Evolutionary conservation across 2,888 invertebrate species (phyloP).

Genomic region (Pseudococcus longispinus): DNA sequence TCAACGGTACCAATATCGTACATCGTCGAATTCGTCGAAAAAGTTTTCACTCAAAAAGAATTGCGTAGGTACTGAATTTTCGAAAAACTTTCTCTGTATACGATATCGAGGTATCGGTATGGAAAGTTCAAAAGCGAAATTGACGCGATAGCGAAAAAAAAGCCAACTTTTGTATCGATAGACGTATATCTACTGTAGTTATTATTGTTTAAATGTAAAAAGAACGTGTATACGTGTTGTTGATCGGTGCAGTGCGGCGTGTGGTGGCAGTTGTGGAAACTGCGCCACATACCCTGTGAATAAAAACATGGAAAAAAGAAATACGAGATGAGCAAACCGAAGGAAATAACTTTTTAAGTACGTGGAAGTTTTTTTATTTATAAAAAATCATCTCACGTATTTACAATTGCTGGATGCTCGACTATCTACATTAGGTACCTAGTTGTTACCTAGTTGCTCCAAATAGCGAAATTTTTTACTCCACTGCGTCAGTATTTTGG

Average conservation of each 20-base stretch:
- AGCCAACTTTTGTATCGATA: not conserved
- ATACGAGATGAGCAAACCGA: not conserved
- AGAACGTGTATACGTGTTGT: not conserved
- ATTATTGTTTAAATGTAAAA: slow-evolving; percentile 5
- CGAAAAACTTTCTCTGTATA: not conserved
- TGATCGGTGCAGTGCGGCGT: not conserved
- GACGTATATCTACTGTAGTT: not conserved
- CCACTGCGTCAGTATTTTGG: not conserved
- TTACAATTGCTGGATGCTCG: slow-evolving; percentile 12
- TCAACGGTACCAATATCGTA: not conserved
- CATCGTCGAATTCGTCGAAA: not conserved
- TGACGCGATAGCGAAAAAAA: not conserved
- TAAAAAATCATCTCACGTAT: slow-evolving; percentile 25
- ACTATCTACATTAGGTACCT: not conserved
- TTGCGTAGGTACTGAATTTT: not conserved
- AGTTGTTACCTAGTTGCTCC: not conserved
- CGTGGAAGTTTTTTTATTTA: not conserved
- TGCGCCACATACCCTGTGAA: not conserved
- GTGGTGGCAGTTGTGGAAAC: not conserved
- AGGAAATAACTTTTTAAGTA: slow-evolving; percentile 17
- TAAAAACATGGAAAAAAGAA: slow-evolving; percentile 21
- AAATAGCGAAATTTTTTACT: not conserved
- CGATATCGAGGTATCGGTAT: not conserved
- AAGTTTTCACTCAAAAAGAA: not conserved
- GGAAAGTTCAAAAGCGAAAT: not conserved